Evolutionary conservation across 2,888 invertebrate species (phyloP).

Genomic region (Pyrocoelia pectoralis): DNA sequence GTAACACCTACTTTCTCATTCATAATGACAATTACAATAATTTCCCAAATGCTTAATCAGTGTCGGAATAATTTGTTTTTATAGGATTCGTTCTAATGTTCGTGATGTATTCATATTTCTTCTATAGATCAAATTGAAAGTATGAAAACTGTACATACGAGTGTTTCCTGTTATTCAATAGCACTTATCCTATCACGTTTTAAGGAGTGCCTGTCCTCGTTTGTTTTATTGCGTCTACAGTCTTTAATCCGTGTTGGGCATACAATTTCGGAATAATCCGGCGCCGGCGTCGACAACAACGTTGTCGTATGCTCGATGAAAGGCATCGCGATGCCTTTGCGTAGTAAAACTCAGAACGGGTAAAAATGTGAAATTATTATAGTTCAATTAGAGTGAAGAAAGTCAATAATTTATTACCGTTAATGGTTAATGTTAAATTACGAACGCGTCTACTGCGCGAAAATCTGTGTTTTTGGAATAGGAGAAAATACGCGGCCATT

Average conservation of each 20-base stretch:
- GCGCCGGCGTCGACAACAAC: slow-evolving; percentile 36
- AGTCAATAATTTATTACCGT: slow-evolving; percentile 4
- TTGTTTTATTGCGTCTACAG: slow-evolving; percentile 18
- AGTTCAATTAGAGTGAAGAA: slow-evolving; percentile 18
- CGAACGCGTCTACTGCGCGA: slow-evolving; percentile 8
- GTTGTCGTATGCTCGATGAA: slow-evolving; percentile 9
- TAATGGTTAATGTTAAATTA: neutral
- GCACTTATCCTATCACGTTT: slow-evolving; percentile 14
- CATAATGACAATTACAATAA: no score
- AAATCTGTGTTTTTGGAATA: slow-evolving; percentile 23
- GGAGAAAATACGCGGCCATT: slow-evolving; percentile 37
- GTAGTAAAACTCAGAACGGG: slow-evolving; percentile 13
- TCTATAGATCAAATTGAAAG: slow-evolving; percentile 5
- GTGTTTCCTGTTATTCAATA: slow-evolving; percentile 10
- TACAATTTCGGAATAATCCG: slow-evolving; percentile 24
- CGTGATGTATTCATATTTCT: neutral
- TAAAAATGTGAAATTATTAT: slow-evolving; percentile 16
- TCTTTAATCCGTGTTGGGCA: slow-evolving; percentile 16
- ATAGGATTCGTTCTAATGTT: neutral
- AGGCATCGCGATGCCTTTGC: slow-evolving; percentile 24
- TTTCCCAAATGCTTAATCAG: no score
- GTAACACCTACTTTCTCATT: no score
- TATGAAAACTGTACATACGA: neutral
- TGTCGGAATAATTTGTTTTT: no score
- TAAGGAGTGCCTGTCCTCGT: slow-evolving; percentile 17